A percentile compares a stretch with the other conserved stretches of the same genome.
phyloP scores from a whole-genome alignment of 2,797 vertebrate genomes.

The Spinibarbus caldwelli region DNA sequence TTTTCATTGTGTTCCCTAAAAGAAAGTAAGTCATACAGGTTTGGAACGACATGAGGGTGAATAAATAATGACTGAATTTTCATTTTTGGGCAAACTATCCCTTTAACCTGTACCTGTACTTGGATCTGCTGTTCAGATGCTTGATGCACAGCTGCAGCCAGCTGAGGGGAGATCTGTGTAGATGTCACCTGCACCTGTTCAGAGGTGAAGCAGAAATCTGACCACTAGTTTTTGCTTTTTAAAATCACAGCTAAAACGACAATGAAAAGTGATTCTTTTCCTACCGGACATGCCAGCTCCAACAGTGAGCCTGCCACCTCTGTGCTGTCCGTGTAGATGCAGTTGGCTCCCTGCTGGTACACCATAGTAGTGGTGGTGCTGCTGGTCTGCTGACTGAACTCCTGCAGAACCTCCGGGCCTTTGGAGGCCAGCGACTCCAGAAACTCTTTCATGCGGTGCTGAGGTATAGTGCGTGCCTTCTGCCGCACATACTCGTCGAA shows the following conservation, averaged over 20 bases:
- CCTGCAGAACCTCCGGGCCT: conserved; percentile 94
- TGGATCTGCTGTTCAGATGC: conserved; percentile 93
- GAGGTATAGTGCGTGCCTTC: conserved; percentile 95
- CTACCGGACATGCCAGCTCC: conserved; percentile 96
- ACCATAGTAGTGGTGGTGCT: conserved; percentile 90
- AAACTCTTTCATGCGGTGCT: conserved; percentile 99
- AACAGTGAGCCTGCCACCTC: conserved; percentile 97
- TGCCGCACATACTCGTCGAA: conserved; percentile 99
- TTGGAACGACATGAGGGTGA: neutral
- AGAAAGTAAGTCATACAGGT: neutral
- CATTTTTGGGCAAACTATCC: neutral
- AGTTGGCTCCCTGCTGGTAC: conserved; percentile 94
- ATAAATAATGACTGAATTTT: neutral
- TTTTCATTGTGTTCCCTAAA: neutral
- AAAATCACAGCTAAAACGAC: neutral
- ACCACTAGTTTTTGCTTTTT: neutral
- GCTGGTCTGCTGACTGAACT: conserved; percentile 88
- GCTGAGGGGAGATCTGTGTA: conserved; percentile 91
- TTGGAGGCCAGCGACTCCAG: conserved; percentile 95
- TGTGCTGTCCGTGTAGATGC: conserved; percentile 97
- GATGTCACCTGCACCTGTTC: conserved; percentile 88
- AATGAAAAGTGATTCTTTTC: neutral
- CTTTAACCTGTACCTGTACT: conserved; percentile 83
- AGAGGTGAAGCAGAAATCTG: conserved; percentile 56
- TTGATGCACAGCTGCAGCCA: conserved; percentile 88